A percentile compares a stretch with the other conserved stretches of the same genome.
Evolutionary conservation across 2,888 invertebrate species (phyloP).

Genomic region (Pseudolycoriella hygida): DNA sequence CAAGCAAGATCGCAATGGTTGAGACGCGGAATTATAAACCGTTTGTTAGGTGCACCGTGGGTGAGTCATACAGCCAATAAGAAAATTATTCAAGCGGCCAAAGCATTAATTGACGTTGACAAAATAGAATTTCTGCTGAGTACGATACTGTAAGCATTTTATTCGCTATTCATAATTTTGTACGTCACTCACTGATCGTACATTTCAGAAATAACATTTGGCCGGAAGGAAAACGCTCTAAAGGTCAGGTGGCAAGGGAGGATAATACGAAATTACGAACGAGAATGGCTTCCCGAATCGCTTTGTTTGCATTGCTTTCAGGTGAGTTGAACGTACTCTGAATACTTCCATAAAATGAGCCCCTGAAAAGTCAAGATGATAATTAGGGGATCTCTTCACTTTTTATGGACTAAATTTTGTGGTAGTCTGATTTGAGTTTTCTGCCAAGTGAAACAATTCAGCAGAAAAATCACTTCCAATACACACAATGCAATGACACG

Average conservation of each 20-base stretch:
- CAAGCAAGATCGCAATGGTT: conserved; percentile 70
- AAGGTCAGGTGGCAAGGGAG: conserved; percentile 10
- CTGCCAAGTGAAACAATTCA: no score
- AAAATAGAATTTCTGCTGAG: conserved; percentile 42
- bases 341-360: conserved; percentile 1
- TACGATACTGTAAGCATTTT: conserved; percentile 11
- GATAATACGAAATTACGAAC: conserved; percentile 38
- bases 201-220: conserved; percentile 36
- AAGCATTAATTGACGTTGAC: conserved; percentile 56
- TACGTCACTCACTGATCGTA: no score
- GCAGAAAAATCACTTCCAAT: no score
- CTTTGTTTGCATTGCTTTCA: conserved; percentile 56
- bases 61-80: conserved; percentile 70
- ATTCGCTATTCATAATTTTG: neutral
- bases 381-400: no score
- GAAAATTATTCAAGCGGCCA: conserved; percentile 62
- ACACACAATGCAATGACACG: no score
- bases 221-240: conserved; percentile 33
- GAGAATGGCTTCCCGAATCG: conserved; percentile 55
- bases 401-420: no score
- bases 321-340: conserved; percentile 31
- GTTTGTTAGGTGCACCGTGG: conserved; percentile 29
- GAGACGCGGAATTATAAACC: conserved; percentile 51
- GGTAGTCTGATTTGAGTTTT: no score
- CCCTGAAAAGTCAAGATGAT: no score